Evolutionary conservation across 2,797 vertebrate species (phyloP), one percentile per base, ranked within the genome.

Genomic region (Selene dorsalis): DNA sequence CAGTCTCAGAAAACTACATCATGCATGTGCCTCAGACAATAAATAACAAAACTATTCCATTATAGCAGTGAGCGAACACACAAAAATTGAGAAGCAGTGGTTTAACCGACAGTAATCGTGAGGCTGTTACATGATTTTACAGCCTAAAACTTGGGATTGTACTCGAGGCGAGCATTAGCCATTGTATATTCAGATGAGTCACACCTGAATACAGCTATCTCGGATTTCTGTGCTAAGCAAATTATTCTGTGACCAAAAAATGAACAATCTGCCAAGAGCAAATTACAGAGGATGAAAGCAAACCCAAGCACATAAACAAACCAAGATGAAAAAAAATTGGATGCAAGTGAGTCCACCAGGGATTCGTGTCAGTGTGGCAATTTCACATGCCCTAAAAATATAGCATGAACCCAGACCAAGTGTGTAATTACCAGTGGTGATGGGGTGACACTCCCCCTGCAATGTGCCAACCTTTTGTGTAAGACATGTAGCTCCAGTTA

Each of bases 211-310:
- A 65, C 53, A 50, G 53, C 53, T 57, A 61, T 88, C 78, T 77
- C 58, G 39, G 53, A 84, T 85, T 85, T 80, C 69, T 66, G 73
- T 59, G 82, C 61, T 52, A 62, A 64, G 69, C 70, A 87, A 91
- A 91, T 93, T 87, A 91, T 78, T 79, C 61, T 73, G 53, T 69
- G 66, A 75, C 58, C 78, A 53, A 76, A 79, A 85, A 89, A 82
- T 58, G 57, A 77, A 69, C 64, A 81, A 80, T 74, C 60, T 73
- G 82, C 83, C 80, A 80, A 66, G 45, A 83, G 83, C 60, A 87
- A 88, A 84, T 87, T 64, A 75, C 62, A 80, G 74, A 76, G 52
- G 84, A 88, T 88, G 76, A 93, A 92, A 90, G 85, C 59, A 79
- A 80, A 67, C 45, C 59, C 8, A 45, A 74, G 14, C 56, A 84